phyloP scores from a whole-genome alignment of 2,797 vertebrate species.

The Poeciliopsis paucimaculata region DNA sequence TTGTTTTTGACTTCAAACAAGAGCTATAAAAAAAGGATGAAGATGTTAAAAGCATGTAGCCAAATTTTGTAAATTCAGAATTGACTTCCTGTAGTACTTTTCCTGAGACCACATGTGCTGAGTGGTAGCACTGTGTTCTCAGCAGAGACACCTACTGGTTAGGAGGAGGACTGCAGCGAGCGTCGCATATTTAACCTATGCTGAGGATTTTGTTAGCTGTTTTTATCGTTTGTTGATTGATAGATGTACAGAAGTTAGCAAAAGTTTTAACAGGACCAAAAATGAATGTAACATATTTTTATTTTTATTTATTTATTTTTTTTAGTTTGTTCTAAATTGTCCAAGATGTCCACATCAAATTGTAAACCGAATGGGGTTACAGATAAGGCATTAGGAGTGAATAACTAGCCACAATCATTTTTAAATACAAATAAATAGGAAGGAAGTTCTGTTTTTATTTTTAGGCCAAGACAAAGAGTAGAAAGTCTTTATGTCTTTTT shows the following conservation, averaged over 20 bases:
- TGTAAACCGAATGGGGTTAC: neutral
- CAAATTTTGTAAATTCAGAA: neutral
- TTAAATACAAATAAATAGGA: neutral
- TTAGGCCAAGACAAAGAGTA: neutral
- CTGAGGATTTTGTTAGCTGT: neutral
- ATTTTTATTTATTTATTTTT: no score
- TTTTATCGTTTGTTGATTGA: no score
- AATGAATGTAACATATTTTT: neutral
- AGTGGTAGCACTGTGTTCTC: neutral
- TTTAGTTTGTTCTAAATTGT: neutral
- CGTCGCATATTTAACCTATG: neutral
- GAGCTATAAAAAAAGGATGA: neutral
- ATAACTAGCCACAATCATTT: neutral
- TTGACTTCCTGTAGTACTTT: neutral
- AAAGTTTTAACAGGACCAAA: neutral
- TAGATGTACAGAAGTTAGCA: neutral
- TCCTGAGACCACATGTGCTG: neutral
- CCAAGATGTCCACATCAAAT: no score
- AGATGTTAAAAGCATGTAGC: neutral
- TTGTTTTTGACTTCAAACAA: neutral
- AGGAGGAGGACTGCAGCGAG: neutral
- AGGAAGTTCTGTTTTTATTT: neutral
- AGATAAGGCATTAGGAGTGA: neutral
- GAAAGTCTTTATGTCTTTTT: neutral
- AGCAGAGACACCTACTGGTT: neutral